Evolutionary conservation across 2,797 vertebrate species (phyloP).

Genomic region (Sebastiscus tertius): DNA sequence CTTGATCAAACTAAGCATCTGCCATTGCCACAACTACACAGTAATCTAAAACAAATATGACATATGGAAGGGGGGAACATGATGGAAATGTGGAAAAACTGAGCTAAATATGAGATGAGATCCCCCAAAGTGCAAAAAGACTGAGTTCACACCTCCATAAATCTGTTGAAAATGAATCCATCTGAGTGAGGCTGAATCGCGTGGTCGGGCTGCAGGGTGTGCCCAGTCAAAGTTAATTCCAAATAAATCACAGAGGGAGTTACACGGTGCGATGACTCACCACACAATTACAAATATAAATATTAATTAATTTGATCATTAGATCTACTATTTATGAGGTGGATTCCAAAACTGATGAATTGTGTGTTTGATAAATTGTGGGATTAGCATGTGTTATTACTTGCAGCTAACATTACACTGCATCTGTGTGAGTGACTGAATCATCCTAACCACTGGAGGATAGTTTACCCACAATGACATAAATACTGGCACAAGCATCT

Average conservation of each 20-base stretch:
- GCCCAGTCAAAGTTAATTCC: slow-evolving; percentile 49
- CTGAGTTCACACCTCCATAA: slow-evolving; percentile 40
- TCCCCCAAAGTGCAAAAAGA: slow-evolving; percentile 31
- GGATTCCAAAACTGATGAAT: slow-evolving; percentile 28
- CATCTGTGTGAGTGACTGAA: slow-evolving; percentile 51
- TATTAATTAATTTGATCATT: slow-evolving; percentile 26
- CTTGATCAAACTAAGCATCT: slow-evolving; percentile 12
- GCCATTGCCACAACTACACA: slow-evolving; percentile 2
- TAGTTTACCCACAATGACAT: slow-evolving; percentile 56
- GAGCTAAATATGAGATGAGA: slow-evolving; percentile 38
- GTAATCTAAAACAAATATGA: slow-evolving; percentile 43
- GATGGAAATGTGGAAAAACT: slow-evolving; percentile 43
- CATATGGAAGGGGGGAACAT: slow-evolving; percentile 9
- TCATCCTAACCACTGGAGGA: slow-evolving; percentile 48
- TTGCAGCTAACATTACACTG: slow-evolving; percentile 40
- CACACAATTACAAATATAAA: slow-evolving; percentile 23
- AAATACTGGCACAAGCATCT: slow-evolving; percentile 51
- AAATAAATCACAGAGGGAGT: slow-evolving; percentile 62
- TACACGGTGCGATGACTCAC: slow-evolving; percentile 57
- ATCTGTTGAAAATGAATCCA: slow-evolving; percentile 44
- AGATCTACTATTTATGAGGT: neutral
- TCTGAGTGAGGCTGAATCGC: slow-evolving; percentile 35
- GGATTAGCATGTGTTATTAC: slow-evolving; percentile 42
- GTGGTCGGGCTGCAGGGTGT: slow-evolving; percentile 51
- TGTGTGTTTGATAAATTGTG: slow-evolving; percentile 26